Base-by-base conservation (phyloP, 2,888 invertebrate genomes). In the Aphelenchoides bicaudatus region DNA sequence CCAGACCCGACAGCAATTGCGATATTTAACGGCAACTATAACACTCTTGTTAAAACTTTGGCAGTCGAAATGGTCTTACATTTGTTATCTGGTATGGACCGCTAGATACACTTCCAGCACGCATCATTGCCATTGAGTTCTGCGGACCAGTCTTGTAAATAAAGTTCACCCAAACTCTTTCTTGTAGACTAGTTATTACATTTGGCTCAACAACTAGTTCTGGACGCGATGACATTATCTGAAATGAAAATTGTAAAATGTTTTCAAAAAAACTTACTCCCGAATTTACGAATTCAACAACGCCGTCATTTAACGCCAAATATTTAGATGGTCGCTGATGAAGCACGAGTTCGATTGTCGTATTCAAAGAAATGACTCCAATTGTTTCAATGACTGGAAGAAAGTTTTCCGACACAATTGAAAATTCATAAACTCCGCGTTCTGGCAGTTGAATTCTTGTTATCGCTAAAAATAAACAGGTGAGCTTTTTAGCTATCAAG, bases 51-150 rank as follows among this genome's bases (percentile, higher is more conserved):
- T 43, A 3, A 2, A 43, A 10, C 28, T 25, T 16, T 43, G 23
- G 16, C 16, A 1, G 37, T 52, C 39, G 13, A 51, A 51, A 37
- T 2, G 19, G 25, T 3, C 31, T 53, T 30, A 51, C 52, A 3
- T 51, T 30, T n/a, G 23, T n/a, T 8, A 51, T 27, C 19, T 10
- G 3, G 25, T 23, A 51, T 21, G 19, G 19, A 2, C n/a, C 52
- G 2, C 52, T 39, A 49, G 3, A 29, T 8, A 23, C 28, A 23
- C n/a, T 29, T 30, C 13, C 1, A 2, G n/a, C 19, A 21, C 21
- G 16, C 13, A 51, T 16, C 52, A 51, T 51, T 19, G 52, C 52
- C 16, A 51, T 27, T 10, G 52, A 51, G 25, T 38, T 19, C 16
- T 16, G 52, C 25, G 52, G 52, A 1, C 52, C 52, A 3, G 19